Conservation (phyloP, 30 jellyfish, hydroid and myxozoan species). For the Pelagia noctiluca region DNA sequence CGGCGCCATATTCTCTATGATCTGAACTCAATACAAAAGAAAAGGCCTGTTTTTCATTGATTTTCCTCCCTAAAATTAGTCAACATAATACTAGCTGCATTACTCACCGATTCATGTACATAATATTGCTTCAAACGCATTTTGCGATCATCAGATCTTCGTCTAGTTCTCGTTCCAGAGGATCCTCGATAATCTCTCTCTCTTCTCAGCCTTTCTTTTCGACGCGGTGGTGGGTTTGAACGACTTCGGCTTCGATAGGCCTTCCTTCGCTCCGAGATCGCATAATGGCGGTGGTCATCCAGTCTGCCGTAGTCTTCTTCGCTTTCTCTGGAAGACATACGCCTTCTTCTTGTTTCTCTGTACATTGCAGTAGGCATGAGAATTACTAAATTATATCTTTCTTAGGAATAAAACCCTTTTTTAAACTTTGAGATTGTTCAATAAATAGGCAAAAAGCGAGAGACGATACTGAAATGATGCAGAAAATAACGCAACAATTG, state of each 20-base stretch:
- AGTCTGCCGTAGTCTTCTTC: conserved; percentile 31
- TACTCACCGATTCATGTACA: conserved; percentile 52
- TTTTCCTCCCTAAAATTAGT: background rate
- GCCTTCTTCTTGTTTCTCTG: conserved; percentile 54
- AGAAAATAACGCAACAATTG: too few species aligned
- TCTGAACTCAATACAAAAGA: too few species aligned
- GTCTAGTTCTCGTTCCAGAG: conserved; percentile 92
- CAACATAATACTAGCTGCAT: background rate
- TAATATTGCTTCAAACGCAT: conserved; percentile 71
- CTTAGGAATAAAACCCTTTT: too few species aligned
- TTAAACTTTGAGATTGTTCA: too few species aligned
- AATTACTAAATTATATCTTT: too few species aligned
- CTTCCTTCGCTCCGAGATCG: conserved; percentile 13
- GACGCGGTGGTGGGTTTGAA: background rate
- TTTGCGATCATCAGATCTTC: conserved; percentile 83
- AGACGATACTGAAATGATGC: too few species aligned
- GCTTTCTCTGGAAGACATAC: conserved; percentile 17
- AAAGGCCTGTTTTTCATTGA: background rate
- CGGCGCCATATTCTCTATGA: too few species aligned
- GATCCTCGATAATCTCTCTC: conserved; percentile 86
- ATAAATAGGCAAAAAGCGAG: too few species aligned
- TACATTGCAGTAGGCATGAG: conserved; percentile 70
- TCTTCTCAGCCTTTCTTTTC: conserved; percentile 11
- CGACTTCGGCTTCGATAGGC: conserved; percentile 63
- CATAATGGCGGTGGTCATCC: background rate